Percentiles rank a stretch among this genome's conserved stretches.
These are phyloP conservation scores for Heterodera filipjevi DNA, from an alignment of 2,888 invertebrate species.

Conservation along the genomic window DNA sequence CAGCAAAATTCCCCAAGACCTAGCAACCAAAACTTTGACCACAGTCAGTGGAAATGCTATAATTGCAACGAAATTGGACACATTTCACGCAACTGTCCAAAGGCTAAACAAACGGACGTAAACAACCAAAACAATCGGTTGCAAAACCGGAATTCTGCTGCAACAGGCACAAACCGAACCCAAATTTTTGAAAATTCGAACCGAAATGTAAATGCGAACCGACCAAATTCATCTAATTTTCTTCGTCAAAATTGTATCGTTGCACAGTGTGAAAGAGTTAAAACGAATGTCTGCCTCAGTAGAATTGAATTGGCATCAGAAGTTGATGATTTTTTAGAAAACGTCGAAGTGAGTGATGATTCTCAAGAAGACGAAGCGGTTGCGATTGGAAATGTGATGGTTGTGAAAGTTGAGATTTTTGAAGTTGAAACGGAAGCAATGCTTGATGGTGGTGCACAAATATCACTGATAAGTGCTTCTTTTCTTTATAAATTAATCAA, in stretches of 20 bases:
- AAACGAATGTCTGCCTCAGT: neutral
- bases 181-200: neutral
- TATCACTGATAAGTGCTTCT: neutral
- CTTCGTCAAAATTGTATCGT: neutral
- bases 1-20: neutral
- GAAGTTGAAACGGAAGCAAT: neutral
- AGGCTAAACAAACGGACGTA: neutral
- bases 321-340: neutral
- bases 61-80: neutral
- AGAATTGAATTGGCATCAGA: neutral
- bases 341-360: neutral
- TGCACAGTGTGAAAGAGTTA: neutral
- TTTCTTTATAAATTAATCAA: conserved; percentile 14
- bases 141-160: neutral
- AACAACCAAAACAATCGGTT: neutral
- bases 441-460: conserved; percentile 22
- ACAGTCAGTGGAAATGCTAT: neutral
- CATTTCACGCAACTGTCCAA: neutral
- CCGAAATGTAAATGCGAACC: neutral
- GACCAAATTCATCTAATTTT: neutral
- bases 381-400: conserved; percentile 5
- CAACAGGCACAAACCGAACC: neutral
- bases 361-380: neutral
- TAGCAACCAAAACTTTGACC: neutral
- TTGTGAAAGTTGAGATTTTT: neutral